phyloP scores from a whole-genome alignment of 1,140 invertebrate genomes.

The Zaprionus tsacasi region DNA sequence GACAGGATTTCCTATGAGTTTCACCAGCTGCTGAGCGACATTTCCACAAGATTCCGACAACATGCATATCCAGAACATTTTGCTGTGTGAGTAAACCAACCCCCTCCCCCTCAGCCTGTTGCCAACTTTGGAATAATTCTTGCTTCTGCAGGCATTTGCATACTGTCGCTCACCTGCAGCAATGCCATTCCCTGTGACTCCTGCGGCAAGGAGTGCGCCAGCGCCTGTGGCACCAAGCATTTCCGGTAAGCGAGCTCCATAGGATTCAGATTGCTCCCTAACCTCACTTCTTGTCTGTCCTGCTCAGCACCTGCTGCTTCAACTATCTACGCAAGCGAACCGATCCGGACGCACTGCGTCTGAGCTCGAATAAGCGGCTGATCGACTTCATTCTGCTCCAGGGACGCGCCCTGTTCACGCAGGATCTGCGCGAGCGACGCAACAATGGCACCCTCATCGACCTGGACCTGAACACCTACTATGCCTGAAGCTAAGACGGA shows the following conservation, averaged over 20 bases:
- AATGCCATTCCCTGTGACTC: constrained; percentile 85
- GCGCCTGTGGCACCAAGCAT: constrained; percentile 86
- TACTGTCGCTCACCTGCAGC: constrained; percentile 48
- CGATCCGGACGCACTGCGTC: constrained; percentile 69
- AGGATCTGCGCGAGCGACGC: constrained; percentile 59
- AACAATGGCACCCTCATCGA: constrained; percentile 68
- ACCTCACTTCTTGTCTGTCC: background rate
- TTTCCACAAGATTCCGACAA: constrained; percentile 14
- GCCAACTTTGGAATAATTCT: background rate
- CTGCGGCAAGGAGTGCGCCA: constrained; percentile 85
- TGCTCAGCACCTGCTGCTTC: constrained; percentile 74
- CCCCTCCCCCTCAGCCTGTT: too few relatives aligned
- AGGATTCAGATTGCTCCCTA: background rate
- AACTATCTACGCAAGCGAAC: constrained; percentile 80
- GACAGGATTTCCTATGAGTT: constrained; percentile 56
- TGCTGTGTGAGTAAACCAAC: constrained; percentile 68
- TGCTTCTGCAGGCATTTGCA: constrained; percentile 48
- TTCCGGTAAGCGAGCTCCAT: constrained; percentile 73
- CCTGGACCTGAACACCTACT: constrained; percentile 68
- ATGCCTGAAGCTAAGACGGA: constrained; percentile 33
- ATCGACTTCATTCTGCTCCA: constrained; percentile 80
- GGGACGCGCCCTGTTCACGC: constrained; percentile 70
- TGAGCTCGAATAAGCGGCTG: constrained; percentile 71
- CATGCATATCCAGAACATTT: constrained; percentile 64
- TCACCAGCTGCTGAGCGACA: constrained; percentile 41